Conservation (phyloP, 92 coral and sea anemone species). For the Palythoa grandis region DNA sequence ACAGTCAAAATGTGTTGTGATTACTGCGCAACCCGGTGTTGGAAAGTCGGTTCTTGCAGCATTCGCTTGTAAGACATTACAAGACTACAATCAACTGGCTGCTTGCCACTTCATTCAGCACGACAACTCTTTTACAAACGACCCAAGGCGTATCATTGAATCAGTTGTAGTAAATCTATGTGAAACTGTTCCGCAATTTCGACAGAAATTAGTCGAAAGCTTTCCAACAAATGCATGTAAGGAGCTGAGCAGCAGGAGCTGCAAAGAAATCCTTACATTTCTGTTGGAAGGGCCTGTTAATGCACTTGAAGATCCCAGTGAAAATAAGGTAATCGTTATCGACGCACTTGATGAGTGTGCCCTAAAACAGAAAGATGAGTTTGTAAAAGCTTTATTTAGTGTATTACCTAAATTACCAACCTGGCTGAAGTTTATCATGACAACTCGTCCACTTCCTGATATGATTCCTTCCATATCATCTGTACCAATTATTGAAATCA, state of each 20-base stretch:
- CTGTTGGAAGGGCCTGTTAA: conserved; percentile 24
- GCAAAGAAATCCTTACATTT: conserved; percentile 23
- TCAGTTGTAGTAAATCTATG: conserved; percentile 12
- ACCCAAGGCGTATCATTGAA: conserved; percentile 24
- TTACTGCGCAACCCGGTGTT: conserved; percentile 36
- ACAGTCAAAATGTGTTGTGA: conserved; percentile 2
- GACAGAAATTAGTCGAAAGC: conserved; percentile 29
- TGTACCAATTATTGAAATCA: conserved; percentile 9
- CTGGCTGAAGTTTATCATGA: conserved; percentile 17
- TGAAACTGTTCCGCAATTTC: conserved; percentile 13
- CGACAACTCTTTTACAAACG: conserved; percentile 27
- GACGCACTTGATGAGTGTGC: conserved; percentile 43
- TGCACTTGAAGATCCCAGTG: not conserved
- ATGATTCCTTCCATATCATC: conserved; percentile 2
- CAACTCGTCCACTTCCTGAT: conserved; percentile 22
- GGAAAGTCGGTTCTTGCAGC: conserved; percentile 41
- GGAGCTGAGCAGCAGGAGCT: conserved; percentile 10
- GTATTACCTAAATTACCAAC: conserved; percentile 24
- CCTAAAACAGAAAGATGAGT: conserved; percentile 27
- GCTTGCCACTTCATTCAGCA: conserved; percentile 40
- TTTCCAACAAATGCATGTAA: conserved; percentile 15
- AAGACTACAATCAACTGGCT: conserved; percentile 4
- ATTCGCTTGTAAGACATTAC: not conserved
- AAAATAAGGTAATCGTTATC: conserved; percentile 9
- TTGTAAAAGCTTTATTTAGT: conserved; percentile 10